A percentile compares a stretch with the other conserved stretches of the same genome.
These are phyloP conservation scores for Drosophila mojavensis DNA, from an alignment of 1,140 invertebrate species.

Conservation along the genomic window DNA sequence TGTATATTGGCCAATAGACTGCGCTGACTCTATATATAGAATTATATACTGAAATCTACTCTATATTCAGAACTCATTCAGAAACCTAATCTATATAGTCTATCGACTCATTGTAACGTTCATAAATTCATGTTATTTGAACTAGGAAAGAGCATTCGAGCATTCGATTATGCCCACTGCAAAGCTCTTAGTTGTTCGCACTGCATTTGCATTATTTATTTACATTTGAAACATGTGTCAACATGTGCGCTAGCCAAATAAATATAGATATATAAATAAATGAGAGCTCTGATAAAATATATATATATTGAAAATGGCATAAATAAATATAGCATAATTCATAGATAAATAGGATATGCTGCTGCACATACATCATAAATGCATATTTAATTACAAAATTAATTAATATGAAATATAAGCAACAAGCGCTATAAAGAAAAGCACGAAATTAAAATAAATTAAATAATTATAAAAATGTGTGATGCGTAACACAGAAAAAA, in stretches of 20 bases:
- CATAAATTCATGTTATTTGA: no score
- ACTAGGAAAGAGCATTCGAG: no score
- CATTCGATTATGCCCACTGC: no score
- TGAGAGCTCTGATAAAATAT: constrained; percentile 55
- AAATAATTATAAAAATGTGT: constrained; percentile 21
- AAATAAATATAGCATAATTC: constrained; percentile 41
- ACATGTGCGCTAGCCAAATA: constrained; percentile 68
- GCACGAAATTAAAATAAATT: constrained; percentile 7
- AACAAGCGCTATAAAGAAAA: constrained; percentile 38
- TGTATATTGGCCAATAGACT: no score
- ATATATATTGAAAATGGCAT: constrained; percentile 68
- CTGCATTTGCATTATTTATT: constrained; percentile 72
- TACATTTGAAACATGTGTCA: constrained; percentile 82
- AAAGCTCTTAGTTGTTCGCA: no score
- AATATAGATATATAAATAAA: constrained; percentile 57
- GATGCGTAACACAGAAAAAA: constrained; percentile 52
- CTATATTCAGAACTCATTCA: no score
- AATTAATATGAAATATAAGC: constrained; percentile 77
- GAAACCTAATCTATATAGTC: no score
- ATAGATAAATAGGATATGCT: constrained; percentile 38
- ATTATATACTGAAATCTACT: no score
- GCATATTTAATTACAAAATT: constrained; percentile 81
- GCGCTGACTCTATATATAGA: not conserved
- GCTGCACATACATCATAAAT: constrained; percentile 53
- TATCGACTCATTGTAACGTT: no score